Conservation (phyloP, 2,797 vertebrate genomes). For the Anomalospiza imberbis region DNA sequence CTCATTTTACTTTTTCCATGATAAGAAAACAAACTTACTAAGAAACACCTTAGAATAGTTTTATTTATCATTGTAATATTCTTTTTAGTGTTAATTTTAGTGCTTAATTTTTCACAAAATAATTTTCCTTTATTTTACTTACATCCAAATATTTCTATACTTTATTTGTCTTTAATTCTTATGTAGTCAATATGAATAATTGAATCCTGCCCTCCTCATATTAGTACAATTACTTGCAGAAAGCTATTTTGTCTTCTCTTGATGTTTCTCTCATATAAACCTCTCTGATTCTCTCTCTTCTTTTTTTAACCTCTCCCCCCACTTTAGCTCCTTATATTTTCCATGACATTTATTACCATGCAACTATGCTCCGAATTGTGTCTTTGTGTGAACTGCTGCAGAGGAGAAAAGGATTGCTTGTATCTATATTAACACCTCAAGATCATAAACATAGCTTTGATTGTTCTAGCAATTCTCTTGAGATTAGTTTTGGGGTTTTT, state of each 20-base stretch:
- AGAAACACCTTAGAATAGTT: neutral
- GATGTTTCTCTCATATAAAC: neutral
- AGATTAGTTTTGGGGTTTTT: neutral
- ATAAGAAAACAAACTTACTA: neutral
- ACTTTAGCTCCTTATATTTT: neutral
- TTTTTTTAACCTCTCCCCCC: rapidly evolving
- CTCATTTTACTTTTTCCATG: neutral
- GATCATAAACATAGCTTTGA: neutral
- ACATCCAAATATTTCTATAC: neutral
- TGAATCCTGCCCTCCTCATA: neutral
- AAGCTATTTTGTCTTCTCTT: neutral
- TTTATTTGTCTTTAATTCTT: neutral
- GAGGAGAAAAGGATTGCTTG: neutral
- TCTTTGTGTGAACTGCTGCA: neutral
- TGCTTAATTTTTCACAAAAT: neutral
- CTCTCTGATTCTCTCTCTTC: neutral
- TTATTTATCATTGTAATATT: neutral
- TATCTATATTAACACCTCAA: neutral
- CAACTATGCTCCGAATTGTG: neutral
- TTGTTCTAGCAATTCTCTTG: neutral
- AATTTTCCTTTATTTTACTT: neutral
- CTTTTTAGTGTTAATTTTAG: neutral
- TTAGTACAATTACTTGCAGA: neutral
- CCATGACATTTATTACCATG: neutral
- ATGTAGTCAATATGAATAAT: neutral